phyloP scores from a whole-genome alignment of 1,140 invertebrate species.

The Platorchestia sp. region DNA sequence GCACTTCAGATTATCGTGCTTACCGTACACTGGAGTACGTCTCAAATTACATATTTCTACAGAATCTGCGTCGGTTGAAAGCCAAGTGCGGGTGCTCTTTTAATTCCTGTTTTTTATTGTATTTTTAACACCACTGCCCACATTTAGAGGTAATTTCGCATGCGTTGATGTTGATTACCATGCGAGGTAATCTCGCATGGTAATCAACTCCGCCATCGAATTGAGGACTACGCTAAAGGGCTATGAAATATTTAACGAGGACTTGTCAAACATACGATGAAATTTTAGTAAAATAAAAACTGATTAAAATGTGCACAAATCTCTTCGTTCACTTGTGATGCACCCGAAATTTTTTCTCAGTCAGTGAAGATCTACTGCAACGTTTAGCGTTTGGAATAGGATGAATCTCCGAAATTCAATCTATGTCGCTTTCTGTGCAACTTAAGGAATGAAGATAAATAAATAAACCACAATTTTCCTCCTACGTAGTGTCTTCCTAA shows the following conservation, averaged over 20 bases:
- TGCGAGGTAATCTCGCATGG: too few species aligned
- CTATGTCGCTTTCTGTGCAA: background rate
- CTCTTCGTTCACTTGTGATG: background rate
- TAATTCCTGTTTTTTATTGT: background rate
- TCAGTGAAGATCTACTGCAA: background rate
- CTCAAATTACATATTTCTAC: background rate
- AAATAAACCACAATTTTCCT: background rate
- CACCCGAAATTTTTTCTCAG: background rate
- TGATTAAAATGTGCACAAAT: background rate
- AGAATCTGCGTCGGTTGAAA: background rate
- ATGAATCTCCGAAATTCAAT: background rate
- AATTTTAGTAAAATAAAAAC: background rate
- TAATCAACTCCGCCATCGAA: background rate
- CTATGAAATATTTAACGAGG: background rate
- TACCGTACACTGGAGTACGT: background rate
- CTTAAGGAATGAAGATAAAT: background rate
- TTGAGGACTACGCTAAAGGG: background rate
- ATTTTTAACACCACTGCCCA: background rate
- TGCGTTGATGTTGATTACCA: background rate
- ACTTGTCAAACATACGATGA: background rate
- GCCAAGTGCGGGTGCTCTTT: background rate
- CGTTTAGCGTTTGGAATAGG: background rate
- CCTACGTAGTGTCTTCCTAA: background rate
- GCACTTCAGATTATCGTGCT: too few species aligned
- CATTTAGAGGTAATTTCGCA: background rate